phyloP scores from a whole-genome alignment of 2,888 invertebrate species.

The Drosophila imparisetae region DNA sequence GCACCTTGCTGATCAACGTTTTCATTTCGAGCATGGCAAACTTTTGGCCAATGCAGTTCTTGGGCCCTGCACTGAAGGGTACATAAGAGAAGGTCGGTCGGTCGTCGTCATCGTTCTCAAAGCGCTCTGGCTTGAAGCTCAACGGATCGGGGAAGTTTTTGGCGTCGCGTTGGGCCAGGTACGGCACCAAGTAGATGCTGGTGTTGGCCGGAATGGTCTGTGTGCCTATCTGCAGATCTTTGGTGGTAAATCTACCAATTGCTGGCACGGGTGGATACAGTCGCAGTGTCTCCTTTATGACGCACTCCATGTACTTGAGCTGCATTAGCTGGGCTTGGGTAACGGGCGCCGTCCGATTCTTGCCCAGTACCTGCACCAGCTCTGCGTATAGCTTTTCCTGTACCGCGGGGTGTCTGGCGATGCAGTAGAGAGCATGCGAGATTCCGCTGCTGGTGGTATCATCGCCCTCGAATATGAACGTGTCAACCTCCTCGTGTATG shows the following conservation, averaged over 20 bases:
- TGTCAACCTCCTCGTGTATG: constrained; percentile 89
- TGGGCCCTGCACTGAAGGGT: constrained; percentile 81
- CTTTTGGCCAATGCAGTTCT: constrained; percentile 82
- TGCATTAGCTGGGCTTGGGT: constrained; percentile 58
- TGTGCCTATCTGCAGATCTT: constrained; percentile 85
- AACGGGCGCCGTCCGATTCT: constrained; percentile 48
- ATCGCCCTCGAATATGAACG: constrained; percentile 88
- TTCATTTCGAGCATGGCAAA: constrained; percentile 82
- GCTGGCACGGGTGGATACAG: constrained; percentile 88
- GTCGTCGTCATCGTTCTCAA: constrained; percentile 84
- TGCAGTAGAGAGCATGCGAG: constrained; percentile 68
- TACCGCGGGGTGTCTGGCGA: constrained; percentile 70
- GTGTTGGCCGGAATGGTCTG: constrained; percentile 70
- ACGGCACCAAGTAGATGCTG: constrained; percentile 67
- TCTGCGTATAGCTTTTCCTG: constrained; percentile 72
- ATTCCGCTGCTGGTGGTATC: constrained; percentile 81
- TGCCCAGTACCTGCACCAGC: constrained; percentile 67
- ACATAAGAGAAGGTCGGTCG: constrained; percentile 69
- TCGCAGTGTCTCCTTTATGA: constrained; percentile 88
- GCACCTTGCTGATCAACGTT: constrained; percentile 69
- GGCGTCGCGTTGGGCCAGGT: constrained; percentile 66
- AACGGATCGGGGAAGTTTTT: constrained; percentile 71
- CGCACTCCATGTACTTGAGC: constrained; percentile 86
- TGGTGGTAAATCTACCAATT: constrained; percentile 86
- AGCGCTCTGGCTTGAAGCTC: constrained; percentile 75